phyloP scores from a whole-genome alignment of 2,113 vertebrate species.

The Dinomys branickii region DNA sequence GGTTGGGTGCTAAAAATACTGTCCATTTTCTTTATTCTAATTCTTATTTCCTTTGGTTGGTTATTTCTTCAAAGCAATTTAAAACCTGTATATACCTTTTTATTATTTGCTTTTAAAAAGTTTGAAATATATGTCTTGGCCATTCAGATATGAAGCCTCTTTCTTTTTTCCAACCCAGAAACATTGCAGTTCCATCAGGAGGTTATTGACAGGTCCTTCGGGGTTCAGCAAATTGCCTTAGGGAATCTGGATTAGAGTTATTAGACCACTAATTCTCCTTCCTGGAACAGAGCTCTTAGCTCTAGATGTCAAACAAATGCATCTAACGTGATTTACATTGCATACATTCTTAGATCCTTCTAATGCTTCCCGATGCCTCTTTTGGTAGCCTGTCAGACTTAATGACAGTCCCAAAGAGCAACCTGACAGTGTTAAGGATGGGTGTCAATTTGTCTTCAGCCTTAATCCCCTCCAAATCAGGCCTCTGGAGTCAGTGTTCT shows the following conservation, averaged over 20 bases:
- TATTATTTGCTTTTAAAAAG: not conserved
- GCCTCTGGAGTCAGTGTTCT: not conserved
- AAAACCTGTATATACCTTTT: not conserved
- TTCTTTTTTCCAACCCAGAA: slow-evolving; percentile 51
- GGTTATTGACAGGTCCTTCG: not conserved
- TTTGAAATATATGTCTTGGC: not conserved
- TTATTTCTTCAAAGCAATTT: slow-evolving; percentile 1
- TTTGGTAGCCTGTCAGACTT: not conserved
- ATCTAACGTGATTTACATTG: not conserved
- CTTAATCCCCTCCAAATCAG: not conserved
- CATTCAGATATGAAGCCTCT: slow-evolving; percentile 5
- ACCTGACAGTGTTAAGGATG: not conserved
- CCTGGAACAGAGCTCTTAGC: not conserved
- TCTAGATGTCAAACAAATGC: not conserved
- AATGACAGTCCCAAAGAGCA: not conserved
- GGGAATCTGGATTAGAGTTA: not conserved
- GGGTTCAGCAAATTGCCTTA: not conserved
- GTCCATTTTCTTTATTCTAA: not conserved
- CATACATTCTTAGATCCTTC: not conserved
- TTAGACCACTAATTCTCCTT: not conserved
- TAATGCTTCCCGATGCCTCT: not conserved
- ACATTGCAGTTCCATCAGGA: not conserved
- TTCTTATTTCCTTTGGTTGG: not conserved
- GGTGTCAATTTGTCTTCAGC: not conserved
- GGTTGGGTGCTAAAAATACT: not conserved